phyloP scores from a whole-genome alignment of 2,113 vertebrate species.

The Arenaria interpres region DNA sequence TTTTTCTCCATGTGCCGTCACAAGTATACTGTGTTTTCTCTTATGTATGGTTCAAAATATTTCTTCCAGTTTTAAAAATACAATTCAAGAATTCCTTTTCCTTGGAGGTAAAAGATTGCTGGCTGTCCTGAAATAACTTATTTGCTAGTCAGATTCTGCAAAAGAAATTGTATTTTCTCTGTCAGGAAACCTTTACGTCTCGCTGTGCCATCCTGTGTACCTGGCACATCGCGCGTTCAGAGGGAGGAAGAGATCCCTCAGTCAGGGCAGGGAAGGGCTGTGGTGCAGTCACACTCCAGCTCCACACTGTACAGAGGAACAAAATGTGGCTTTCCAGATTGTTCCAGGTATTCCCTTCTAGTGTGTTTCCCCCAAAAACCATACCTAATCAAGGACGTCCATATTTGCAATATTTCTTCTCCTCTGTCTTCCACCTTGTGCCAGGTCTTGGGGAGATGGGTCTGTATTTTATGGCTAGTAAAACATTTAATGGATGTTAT shows the following conservation, averaged over 20 bases:
- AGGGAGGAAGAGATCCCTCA: background rate
- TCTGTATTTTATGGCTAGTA: background rate
- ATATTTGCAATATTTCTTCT: background rate
- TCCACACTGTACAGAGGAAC: rapidly evolving
- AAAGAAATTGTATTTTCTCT: background rate
- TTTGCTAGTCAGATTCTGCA: background rate
- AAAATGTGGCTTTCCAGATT: background rate
- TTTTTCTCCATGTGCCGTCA: background rate
- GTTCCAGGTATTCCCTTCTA: rapidly evolving
- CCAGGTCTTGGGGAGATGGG: too few relatives aligned
- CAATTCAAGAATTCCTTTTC: background rate
- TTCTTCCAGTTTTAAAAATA: background rate
- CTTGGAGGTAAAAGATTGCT: background rate
- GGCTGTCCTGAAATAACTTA: background rate
- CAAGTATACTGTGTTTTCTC: background rate
- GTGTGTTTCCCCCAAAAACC: rapidly evolving
- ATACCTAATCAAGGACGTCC: background rate
- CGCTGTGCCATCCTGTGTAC: too few relatives aligned
- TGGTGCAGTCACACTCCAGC: background rate
- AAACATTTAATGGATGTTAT: rapidly evolving
- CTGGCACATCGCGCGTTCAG: background rate
- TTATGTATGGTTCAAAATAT: background rate
- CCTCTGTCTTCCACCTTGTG: background rate
- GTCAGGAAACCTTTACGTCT: background rate
- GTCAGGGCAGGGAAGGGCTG: background rate